These are phyloP conservation scores for Diplazon laetatorius DNA, from an alignment of 2,888 invertebrate genomes.

Conservation along the genomic window DNA sequence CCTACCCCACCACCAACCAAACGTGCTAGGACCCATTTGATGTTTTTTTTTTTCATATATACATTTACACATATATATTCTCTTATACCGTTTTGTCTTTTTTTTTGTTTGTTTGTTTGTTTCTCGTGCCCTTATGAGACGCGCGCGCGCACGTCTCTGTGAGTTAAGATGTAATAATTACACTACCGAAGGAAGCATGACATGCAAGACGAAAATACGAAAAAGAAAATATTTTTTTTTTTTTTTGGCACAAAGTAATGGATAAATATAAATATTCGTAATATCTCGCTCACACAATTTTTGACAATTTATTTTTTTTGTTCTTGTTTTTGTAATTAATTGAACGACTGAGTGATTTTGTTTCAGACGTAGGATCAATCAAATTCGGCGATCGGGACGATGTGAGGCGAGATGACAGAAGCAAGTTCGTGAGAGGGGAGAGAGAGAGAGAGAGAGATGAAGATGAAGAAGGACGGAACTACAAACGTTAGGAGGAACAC, in stretches of 20 bases:
- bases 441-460: slow-evolving; percentile 27
- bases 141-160: slow-evolving; percentile 71
- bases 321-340: no score
- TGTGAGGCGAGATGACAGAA: slow-evolving; percentile 43
- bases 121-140: slow-evolving; percentile 62
- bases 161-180: slow-evolving; percentile 76
- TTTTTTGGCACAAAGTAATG: slow-evolving; percentile 74
- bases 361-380: slow-evolving; percentile 60
- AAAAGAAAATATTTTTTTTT: slow-evolving; percentile 74
- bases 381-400: slow-evolving; percentile 30
- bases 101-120: no score
- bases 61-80: slow-evolving; percentile 34
- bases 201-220: slow-evolving; percentile 82
- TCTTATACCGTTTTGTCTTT: slow-evolving; percentile 59
- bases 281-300: slow-evolving; percentile 57
- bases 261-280: slow-evolving; percentile 62
- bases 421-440: slow-evolving; percentile 49
- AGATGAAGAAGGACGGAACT: slow-evolving; percentile 24
- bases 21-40: slow-evolving; percentile 42
- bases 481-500: slow-evolving; percentile 57
- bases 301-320: neutral
- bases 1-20: slow-evolving; percentile 54
- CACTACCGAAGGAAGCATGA: slow-evolving; percentile 82
- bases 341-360: neutral
- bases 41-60: slow-evolving; percentile 37